A percentile compares a stretch with the other conserved stretches of the same genome.
Conservation (phyloP, 2,113 vertebrate genomes). For the Uropsilus gracilis region DNA sequence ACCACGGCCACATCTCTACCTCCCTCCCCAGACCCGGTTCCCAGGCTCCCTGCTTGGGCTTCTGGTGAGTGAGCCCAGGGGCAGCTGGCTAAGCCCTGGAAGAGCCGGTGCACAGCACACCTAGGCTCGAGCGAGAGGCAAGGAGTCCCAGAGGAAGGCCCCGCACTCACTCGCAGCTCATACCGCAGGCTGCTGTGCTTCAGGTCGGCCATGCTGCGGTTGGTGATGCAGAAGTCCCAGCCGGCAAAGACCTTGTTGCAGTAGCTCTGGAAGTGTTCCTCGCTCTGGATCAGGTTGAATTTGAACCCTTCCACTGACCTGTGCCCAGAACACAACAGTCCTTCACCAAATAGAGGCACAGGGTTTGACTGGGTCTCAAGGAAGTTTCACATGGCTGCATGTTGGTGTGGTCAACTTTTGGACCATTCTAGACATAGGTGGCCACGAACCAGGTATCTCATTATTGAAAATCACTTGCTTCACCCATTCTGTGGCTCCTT, state of each 20-base stretch:
- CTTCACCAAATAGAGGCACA: neutral
- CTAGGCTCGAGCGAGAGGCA: too few species aligned
- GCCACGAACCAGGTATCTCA: neutral
- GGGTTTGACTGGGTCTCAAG: neutral
- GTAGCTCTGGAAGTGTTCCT: slow-evolving; percentile 96
- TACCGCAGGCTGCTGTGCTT: slow-evolving; percentile 93
- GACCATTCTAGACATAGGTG: neutral
- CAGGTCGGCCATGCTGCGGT: slow-evolving; percentile 86
- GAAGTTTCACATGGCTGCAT: neutral
- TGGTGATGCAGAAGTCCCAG: slow-evolving; percentile 98
- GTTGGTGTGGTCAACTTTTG: neutral
- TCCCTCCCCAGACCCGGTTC: neutral
- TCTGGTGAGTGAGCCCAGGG: neutral
- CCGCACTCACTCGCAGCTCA: slow-evolving; percentile 90
- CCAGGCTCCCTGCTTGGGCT: neutral
- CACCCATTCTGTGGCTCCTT: neutral
- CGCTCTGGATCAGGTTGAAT: slow-evolving; percentile 89
- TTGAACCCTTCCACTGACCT: slow-evolving; percentile 95
- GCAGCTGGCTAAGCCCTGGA: neutral
- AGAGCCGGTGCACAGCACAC: accelerated
- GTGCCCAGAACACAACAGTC: slow-evolving; percentile 11
- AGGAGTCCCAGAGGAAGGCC: neutral
- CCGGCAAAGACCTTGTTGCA: slow-evolving; percentile 98
- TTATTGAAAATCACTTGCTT: neutral
- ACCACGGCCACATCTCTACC: accelerated